These are phyloP conservation scores for Chionomys nivalis DNA, from an alignment of 2,113 vertebrate species.

Conservation along the genomic window DNA sequence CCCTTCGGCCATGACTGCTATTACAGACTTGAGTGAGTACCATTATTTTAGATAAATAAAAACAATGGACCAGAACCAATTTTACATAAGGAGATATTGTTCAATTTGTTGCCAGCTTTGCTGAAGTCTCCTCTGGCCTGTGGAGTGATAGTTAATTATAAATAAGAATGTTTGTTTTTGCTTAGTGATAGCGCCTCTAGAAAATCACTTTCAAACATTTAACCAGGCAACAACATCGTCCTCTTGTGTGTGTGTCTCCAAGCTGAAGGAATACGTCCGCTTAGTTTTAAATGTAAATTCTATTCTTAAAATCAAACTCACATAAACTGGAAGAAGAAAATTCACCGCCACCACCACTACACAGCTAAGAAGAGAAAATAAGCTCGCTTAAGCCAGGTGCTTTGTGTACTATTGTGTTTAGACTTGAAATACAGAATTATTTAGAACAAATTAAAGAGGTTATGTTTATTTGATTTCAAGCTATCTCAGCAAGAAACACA, in stretches of 20 bases:
- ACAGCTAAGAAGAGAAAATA: slow-evolving; percentile 25
- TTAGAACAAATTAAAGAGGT: slow-evolving; percentile 76
- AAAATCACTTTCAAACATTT: slow-evolving; percentile 6
- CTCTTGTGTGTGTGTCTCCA: neutral
- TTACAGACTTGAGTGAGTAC: slow-evolving; percentile 91
- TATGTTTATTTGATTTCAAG: slow-evolving; percentile 81
- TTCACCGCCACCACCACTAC: neutral
- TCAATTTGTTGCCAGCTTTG: slow-evolving; percentile 86
- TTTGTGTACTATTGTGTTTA: slow-evolving; percentile 80
- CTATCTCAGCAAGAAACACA: slow-evolving; percentile 81
- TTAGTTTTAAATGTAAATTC: slow-evolving; percentile 67
- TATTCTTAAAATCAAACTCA: slow-evolving; percentile 68
- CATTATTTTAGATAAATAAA: slow-evolving; percentile 91
- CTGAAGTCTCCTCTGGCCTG: slow-evolving; percentile 84
- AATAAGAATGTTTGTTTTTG: slow-evolving; percentile 82
- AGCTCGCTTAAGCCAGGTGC: slow-evolving; percentile 72
- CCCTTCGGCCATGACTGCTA: slow-evolving; percentile 89
- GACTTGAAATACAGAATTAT: slow-evolving; percentile 51
- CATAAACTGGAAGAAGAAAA: slow-evolving; percentile 61
- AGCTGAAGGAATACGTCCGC: neutral
- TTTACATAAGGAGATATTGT: slow-evolving; percentile 88
- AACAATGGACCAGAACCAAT: slow-evolving; percentile 90
- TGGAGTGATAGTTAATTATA: slow-evolving; percentile 86
- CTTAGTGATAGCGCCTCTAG: slow-evolving; percentile 75
- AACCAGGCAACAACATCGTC: slow-evolving; percentile 54